Percentiles rank a stretch among this genome's conserved stretches.
These are phyloP conservation scores for Anniella stebbinsi DNA, from an alignment of 2,797 vertebrate genomes.

Conservation along the genomic window DNA sequence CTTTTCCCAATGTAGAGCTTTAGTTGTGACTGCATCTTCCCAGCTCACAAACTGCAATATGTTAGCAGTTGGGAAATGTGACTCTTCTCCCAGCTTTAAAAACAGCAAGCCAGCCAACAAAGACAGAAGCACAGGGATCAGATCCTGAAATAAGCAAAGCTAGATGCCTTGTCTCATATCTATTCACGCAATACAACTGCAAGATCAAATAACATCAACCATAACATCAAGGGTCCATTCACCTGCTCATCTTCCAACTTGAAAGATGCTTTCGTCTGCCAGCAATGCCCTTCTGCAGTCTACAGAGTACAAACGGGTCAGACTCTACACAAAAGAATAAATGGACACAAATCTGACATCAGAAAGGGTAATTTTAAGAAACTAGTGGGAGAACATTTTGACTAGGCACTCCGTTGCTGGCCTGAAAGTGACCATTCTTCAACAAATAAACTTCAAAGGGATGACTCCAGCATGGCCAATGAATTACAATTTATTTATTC, in stretches of 20 bases:
- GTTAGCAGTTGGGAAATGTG: not conserved
- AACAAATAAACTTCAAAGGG: not conserved
- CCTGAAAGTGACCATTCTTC: not conserved
- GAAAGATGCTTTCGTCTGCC: not conserved
- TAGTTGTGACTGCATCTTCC: not conserved
- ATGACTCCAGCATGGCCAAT: not conserved
- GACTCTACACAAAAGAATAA: not conserved
- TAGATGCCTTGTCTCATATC: not conserved
- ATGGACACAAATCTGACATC: not conserved
- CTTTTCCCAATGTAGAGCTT: not conserved
- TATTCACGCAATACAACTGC: not conserved
- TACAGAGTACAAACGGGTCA: not conserved
- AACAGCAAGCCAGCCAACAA: not conserved
- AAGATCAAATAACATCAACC: not conserved
- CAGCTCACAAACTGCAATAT: not conserved
- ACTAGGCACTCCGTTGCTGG: not conserved
- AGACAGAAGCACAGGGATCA: not conserved
- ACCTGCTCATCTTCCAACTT: not conserved
- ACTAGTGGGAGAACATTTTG: not conserved
- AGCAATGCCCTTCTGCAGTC: not conserved
- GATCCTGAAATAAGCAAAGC: not conserved
- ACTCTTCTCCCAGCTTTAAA: not conserved
- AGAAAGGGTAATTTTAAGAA: slow-evolving; percentile 7
- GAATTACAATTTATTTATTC: not conserved
- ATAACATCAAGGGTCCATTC: not conserved